Evolutionary conservation across 2,888 invertebrate species (phyloP), one percentile per base, ranked within the genome.

Genomic region (Folsomia manolachei): DNA sequence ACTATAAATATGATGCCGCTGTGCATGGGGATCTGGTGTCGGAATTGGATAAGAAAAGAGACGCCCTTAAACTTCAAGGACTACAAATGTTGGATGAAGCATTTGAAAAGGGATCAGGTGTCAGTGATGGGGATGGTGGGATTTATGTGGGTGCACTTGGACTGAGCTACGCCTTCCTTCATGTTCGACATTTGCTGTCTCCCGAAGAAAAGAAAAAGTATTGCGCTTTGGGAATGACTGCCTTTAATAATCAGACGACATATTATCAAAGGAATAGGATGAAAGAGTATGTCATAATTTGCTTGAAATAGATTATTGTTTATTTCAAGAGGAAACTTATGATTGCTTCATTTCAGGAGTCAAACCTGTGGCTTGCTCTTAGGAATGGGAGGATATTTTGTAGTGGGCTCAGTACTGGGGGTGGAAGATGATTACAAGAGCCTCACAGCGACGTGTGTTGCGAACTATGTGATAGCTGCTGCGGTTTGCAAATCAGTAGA

Each of bases 351-450:
- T n/a, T 60, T 27, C 21, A 75, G 75, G 27, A 51, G 39, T 14
- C 72, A 75, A 9, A 61, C 70, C 23, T 27, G 52, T 18, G 89
- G 90, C 0, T 92, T 93, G 83, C 83, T 94, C 18, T 87, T 92
- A n/a, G 94, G 94, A 1, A 89, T 90, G 81, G 90, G 89, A 11
- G 94, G 94, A 0, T 88, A 91, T 2, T 89, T 89, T 82, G 92
- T 91, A 1, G 85, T 93, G 1, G 90, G 90, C 0, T 87, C 90
- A 0, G 90, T 87, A 25, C 83, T 91, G 23, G 87, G 87, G 25
- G 85, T 87, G 72, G 85, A 85, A 62, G 77, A 85, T 0, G 88
- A 88, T 18, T 84, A 88, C 74, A 82, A 84, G 0, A 81, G 81
- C 19, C 81, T 79, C 14, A 67, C 74, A 52, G 77, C 82, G 7